phyloP scores from a whole-genome alignment of 2,888 invertebrate species.

The Spodoptera picta region DNA sequence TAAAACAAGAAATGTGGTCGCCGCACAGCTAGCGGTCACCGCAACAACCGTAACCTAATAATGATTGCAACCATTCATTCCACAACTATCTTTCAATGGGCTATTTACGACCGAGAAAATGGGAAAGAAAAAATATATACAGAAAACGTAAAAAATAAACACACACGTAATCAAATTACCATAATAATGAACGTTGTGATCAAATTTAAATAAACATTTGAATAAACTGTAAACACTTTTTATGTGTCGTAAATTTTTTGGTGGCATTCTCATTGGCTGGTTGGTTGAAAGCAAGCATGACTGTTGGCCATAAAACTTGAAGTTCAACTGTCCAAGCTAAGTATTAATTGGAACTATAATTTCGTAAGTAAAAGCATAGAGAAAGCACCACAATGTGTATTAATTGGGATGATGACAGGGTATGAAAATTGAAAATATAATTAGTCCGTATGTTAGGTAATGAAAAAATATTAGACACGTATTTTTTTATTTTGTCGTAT shows the following conservation, averaged over 20 bases:
- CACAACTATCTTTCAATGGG: constrained; percentile 56
- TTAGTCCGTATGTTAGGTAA: too few species aligned
- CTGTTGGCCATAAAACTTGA: too few species aligned
- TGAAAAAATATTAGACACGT: too few species aligned
- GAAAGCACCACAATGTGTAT: too few species aligned
- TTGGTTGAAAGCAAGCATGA: too few species aligned
- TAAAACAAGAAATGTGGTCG: constrained; percentile 61
- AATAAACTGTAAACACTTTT: constrained; percentile 46
- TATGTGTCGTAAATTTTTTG: constrained; percentile 17
- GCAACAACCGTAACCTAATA: constrained; percentile 44
- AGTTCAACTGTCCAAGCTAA: too few species aligned
- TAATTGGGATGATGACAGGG: too few species aligned
- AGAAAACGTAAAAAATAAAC: constrained; percentile 33
- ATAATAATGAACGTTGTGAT: constrained; percentile 53
- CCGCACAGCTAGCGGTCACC: constrained; percentile 61
- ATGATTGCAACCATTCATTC: constrained; percentile 53
- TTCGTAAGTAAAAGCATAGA: too few species aligned
- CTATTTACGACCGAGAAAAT: constrained; percentile 55
- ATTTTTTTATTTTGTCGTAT: too few species aligned
- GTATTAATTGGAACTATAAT: too few species aligned
- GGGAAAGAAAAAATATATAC: constrained; percentile 33
- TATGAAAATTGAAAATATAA: too few species aligned
- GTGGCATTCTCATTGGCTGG: too few species aligned
- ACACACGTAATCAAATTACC: constrained; percentile 53
- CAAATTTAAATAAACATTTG: constrained; percentile 43